Evolutionary conservation across 2,113 vertebrate genomes (phyloP).

Genomic region (Chitala chitala): DNA sequence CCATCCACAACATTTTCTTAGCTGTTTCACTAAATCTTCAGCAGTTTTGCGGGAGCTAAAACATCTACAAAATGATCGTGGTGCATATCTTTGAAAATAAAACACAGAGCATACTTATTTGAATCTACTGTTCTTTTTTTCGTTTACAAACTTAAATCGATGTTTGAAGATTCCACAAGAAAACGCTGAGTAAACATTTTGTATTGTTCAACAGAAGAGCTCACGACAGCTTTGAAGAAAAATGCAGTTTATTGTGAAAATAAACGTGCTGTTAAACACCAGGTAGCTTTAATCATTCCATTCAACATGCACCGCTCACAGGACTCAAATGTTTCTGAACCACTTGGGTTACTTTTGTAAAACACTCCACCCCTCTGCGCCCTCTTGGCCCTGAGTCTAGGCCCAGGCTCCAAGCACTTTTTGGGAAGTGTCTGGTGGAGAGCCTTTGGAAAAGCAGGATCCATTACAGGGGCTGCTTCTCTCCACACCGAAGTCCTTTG

Average conservation of each 20-base stretch:
- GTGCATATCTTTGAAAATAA: background rate
- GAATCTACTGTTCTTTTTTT: constrained; percentile 3
- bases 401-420: constrained; percentile 35
- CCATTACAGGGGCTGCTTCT: constrained; percentile 34
- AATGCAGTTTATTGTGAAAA: too few relatives aligned
- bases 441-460: constrained; percentile 30
- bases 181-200: background rate
- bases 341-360: constrained; percentile 18
- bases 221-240: background rate
- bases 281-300: constrained; percentile 1
- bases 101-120: background rate
- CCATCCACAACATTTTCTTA: too few relatives aligned
- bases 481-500: constrained; percentile 24
- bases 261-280: background rate
- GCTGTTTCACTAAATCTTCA: too few relatives aligned
- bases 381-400: constrained; percentile 17
- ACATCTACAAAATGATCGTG: too few relatives aligned
- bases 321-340: background rate
- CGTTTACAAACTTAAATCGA: background rate
- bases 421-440: constrained; percentile 16
- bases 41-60: too few relatives aligned
- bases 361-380: constrained; percentile 14
- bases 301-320: background rate
- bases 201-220: constrained; percentile 2
- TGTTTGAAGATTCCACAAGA: background rate